Conservation (phyloP, 2,797 vertebrate genomes). For the Graptemys geographica region DNA sequence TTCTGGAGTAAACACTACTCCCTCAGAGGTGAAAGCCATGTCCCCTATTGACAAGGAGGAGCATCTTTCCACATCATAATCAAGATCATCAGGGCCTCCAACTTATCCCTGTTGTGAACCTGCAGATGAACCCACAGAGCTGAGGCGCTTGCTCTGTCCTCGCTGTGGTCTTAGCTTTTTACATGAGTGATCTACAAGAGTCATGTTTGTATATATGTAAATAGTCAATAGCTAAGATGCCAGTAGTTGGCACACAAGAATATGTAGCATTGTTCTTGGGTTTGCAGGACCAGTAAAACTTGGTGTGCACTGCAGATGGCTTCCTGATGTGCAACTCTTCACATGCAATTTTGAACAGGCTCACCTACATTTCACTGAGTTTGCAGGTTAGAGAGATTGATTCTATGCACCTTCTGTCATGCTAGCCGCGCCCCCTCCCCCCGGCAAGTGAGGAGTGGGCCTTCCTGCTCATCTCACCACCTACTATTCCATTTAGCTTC, state of each 20-base stretch:
- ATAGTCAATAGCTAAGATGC: background rate
- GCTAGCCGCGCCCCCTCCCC: fast-evolving
- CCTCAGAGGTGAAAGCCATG: background rate
- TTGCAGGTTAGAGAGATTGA: background rate
- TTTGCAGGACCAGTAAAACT: background rate
- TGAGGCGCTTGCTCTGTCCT: background rate
- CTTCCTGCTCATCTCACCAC: background rate
- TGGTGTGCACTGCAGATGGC: background rate
- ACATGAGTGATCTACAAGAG: background rate
- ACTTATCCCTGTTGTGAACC: background rate
- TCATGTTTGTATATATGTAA: background rate
- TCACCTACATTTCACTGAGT: background rate
- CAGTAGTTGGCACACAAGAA: background rate
- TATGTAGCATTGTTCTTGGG: background rate
- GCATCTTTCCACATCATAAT: too few relatives aligned
- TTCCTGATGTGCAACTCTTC: background rate
- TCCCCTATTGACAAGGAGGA: background rate
- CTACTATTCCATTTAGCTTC: background rate
- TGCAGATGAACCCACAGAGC: background rate
- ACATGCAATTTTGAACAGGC: background rate
- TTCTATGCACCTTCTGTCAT: background rate
- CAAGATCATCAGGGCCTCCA: background rate
- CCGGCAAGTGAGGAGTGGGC: background rate
- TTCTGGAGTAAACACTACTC: background rate
- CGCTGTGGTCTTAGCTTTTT: background rate